Evolutionary conservation across 2,113 vertebrate genomes (phyloP).

Genomic region (Calidris pugnax): DNA sequence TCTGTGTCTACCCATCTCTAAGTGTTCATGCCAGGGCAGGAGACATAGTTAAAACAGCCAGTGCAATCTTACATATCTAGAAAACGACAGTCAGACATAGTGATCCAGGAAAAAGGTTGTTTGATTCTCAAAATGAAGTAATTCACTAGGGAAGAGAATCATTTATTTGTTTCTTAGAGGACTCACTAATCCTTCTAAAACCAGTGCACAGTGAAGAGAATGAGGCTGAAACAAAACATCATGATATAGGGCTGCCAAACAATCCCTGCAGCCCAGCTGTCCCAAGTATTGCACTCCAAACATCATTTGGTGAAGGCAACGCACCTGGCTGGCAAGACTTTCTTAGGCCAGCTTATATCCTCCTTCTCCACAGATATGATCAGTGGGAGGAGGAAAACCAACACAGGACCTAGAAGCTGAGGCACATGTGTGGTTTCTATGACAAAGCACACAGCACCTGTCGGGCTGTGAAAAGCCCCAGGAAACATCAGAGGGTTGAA

Average conservation of each 20-base stretch:
- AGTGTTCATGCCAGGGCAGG: rapidly evolving
- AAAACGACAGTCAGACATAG: not conserved
- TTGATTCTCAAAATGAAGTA: not conserved
- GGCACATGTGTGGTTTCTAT: not conserved
- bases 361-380: not conserved
- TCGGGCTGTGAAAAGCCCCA: not conserved
- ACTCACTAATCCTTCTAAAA: not conserved
- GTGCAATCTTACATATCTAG: too few species aligned
- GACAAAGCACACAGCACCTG: not conserved
- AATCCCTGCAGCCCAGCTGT: not conserved
- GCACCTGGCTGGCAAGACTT: not conserved
- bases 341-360: not conserved
- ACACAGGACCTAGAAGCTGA: not conserved
- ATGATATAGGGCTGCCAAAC: not conserved
- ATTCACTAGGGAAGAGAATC: not conserved
- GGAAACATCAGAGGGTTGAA: not conserved
- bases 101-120: not conserved
- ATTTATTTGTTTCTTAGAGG: not conserved
- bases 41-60: not conserved
- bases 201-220: not conserved
- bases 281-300: not conserved
- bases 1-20: not conserved
- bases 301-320: not conserved
- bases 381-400: not conserved
- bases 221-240: not conserved